Base-by-base conservation (phyloP, 2,888 invertebrate species). In the Habroteleia sp. region DNA sequence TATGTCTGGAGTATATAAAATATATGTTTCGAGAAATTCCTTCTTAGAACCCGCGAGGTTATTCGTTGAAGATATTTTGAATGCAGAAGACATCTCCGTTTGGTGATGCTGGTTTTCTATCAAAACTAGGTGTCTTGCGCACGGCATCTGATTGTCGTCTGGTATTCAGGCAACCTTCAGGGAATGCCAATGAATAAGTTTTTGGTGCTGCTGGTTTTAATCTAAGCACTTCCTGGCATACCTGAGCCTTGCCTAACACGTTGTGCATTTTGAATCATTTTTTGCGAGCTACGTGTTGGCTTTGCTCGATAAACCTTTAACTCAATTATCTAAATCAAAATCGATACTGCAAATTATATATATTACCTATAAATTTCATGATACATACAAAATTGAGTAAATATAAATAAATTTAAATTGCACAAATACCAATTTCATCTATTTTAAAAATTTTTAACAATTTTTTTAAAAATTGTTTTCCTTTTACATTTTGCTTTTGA, bases 101-200 rank as follows among this genome's bases (percentile, higher is more conserved):
- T 14, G 46, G 54, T 68, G 27, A 68, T 50, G 58, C 48, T 58
- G 42, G 39, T 58, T 46, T 68, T 46, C 68, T 50, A 58, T 68
- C 50, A 35, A 68, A 68, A 68, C 58, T 68, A 68, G 58, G 58
- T 58, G 50, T 68, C 68, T 50, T 50, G 33, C 42, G 50, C 25
- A 2, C 58, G 68, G 42, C 68, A 41, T 58, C 48, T 25, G 58
- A 58, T 58, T 58, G 58, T 58, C 68, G 39, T 37, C 23, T 58
- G 54, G 42, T 58, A 58, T 58, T 58, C 56, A 23, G 25, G 25
- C 56, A 42, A 14, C 33, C 56, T 58, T 42, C 11, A 14, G 17
- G 16, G 68, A 68, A 56, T 68, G 50, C 41, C 68, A 68, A 68
- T 58, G 58, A 68, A 58, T 41, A 58, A 68, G 48, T 58, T 42